Base-by-base conservation (phyloP, 53 echinoderm and acorn worm species). In the Patiria pectinifera region DNA sequence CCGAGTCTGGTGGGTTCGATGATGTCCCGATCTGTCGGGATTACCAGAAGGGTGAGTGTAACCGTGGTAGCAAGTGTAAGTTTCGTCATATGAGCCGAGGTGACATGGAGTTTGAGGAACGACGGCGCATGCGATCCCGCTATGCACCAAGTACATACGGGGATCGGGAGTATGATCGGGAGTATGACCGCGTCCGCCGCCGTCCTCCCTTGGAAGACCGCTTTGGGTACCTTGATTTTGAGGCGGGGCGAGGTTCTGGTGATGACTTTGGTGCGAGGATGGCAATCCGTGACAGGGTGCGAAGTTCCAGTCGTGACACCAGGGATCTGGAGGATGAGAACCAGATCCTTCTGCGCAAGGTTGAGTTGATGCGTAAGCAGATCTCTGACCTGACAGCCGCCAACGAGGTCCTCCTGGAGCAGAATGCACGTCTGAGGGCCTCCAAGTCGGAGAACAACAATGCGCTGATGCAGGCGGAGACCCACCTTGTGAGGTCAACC, bases 391-490 rank as follows among this genome's bases (percentile, higher is more conserved):
- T 97, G 63, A 96, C 99, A 23, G 97, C 99, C 21, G 96, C 99
- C 62, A 99, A 99, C 69, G 99, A 99, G 53, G 97, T 99, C 59
- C 94, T 99, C 82, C 93, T 99, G 15, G 99, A 99, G 92, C 99
- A 99, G 93, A 99, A 99, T 93, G 99, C 99, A 45, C 95, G 99
- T 86, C 80, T 97, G 86, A 93, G 99, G 82, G 93, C 97, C 48
- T 72, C 94, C 62, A 96, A 96, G 82, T 87, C 76, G 21, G 95
- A 97, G 61, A 94, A 87, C 66, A 84, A 83, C 71, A 90, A 81
- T 24, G 95, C 97, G 13, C 92, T 97, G 76, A 76, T 96, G 86
- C 95, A 94, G 25, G 96, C 96, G 11, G 97, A 96, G 93, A 94
- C 97, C 43, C 97, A 97, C 91, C 85, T 96, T 80, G 93, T 97